phyloP scores from a whole-genome alignment of 2,797 vertebrate species.

The Lutjanus argentimaculatus region DNA sequence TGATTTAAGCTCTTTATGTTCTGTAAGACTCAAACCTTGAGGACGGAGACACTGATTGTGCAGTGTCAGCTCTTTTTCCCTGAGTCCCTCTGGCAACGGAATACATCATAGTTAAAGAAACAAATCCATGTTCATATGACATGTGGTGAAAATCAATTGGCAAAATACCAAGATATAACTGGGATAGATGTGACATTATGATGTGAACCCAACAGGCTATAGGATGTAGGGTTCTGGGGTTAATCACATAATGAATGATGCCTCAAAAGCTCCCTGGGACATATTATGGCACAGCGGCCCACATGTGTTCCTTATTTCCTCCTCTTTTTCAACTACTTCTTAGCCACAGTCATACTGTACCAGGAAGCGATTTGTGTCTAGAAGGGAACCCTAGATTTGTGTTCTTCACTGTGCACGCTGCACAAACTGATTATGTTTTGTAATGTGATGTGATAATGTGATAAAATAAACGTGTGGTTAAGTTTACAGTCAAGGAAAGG shows the following conservation, averaged over 20 bases:
- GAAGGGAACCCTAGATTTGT: too few species aligned
- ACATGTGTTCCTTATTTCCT: not conserved
- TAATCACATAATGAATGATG: conserved; percentile 12
- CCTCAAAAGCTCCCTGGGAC: not conserved
- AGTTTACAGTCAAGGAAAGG: too few species aligned
- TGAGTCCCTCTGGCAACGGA: not conserved
- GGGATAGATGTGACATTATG: conserved; percentile 8
- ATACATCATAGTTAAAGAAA: conserved; percentile 25
- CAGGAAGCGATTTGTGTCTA: not conserved
- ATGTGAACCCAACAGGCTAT: not conserved
- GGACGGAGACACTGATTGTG: not conserved
- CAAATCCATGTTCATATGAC: conserved; percentile 3
- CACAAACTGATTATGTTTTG: too few species aligned
- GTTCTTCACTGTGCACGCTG: too few species aligned
- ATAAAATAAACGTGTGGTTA: too few species aligned
- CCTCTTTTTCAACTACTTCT: not conserved
- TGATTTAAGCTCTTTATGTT: conserved; percentile 21
- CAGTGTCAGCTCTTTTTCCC: conserved; percentile 17
- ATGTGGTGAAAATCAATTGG: conserved; percentile 9
- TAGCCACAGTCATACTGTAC: not conserved
- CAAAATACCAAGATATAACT: conserved; percentile 2
- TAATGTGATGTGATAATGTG: too few species aligned
- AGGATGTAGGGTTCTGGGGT: conserved; percentile 6
- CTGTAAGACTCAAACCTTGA: conserved; percentile 4
- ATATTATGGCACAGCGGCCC: not conserved